A percentile compares a stretch with the other conserved stretches of the same genome.
phyloP scores from a whole-genome alignment of 2,113 vertebrate species.

The Ochotona princeps region DNA sequence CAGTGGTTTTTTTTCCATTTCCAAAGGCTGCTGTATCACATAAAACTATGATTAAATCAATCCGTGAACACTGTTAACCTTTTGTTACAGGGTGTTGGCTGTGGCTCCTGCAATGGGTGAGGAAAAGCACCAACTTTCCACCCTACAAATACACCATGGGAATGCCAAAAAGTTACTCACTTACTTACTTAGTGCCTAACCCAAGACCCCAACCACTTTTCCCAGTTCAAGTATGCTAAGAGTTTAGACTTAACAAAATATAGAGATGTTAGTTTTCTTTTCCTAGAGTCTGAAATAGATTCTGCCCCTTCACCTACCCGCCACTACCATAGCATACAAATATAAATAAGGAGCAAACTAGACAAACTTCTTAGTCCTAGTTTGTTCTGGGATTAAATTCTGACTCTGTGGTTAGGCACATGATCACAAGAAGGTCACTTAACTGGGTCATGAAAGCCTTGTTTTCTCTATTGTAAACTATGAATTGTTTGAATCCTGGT shows the following conservation, averaged over 20 bases:
- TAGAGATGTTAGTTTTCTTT: background rate
- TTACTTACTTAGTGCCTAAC: background rate
- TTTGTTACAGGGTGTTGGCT: no score
- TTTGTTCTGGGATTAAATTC: conserved; percentile 14
- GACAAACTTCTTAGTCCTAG: background rate
- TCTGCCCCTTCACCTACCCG: background rate
- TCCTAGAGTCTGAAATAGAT: background rate
- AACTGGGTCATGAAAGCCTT: background rate
- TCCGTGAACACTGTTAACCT: no score
- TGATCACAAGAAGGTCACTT: background rate
- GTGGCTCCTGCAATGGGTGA: no score
- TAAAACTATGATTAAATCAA: no score
- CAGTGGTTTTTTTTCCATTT: no score
- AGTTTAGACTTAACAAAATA: background rate
- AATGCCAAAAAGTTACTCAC: background rate
- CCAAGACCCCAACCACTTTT: background rate
- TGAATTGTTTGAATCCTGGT: background rate
- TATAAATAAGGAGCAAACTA: background rate
- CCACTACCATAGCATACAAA: background rate
- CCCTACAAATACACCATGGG: background rate
- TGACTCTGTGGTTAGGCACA: background rate
- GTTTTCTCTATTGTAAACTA: background rate
- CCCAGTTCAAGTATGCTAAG: background rate
- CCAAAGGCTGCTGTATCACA: no score
- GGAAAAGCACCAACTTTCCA: no score